These are phyloP conservation scores for Albula goreensis DNA, from an alignment of 2,113 vertebrate species.

Conservation along the genomic window DNA sequence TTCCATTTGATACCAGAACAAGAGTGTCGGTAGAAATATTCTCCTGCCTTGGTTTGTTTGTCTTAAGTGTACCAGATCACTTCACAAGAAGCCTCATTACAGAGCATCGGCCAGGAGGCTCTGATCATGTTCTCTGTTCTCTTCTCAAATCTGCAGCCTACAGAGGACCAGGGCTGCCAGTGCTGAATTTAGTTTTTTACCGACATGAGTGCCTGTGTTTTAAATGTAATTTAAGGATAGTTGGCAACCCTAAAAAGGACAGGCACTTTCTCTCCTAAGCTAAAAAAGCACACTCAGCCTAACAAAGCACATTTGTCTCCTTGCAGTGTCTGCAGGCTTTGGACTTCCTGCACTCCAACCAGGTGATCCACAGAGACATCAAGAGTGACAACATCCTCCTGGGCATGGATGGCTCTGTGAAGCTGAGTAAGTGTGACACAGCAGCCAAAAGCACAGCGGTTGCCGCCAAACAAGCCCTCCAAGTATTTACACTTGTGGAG, in stretches of 20 bases:
- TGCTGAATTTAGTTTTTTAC: too few species aligned
- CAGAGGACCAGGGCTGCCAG: too few species aligned
- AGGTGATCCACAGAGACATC: conserved; percentile 98
- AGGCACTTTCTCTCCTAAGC: neutral
- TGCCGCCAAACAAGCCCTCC: neutral
- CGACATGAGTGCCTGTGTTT: too few species aligned
- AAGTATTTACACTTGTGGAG: neutral
- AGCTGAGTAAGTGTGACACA: conserved; percentile 81
- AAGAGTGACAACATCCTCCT: conserved; percentile 98
- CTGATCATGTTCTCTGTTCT: neutral
- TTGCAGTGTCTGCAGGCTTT: conserved; percentile 93
- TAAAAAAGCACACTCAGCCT: neutral
- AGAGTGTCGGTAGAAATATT: too few species aligned
- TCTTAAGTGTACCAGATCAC: neutral
- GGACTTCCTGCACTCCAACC: conserved; percentile 97
- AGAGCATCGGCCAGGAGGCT: neutral
- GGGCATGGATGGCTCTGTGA: conserved; percentile 98
- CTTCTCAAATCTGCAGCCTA: too few species aligned
- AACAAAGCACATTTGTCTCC: conserved; percentile 20
- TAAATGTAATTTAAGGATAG: too few species aligned
- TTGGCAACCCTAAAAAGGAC: too few species aligned
- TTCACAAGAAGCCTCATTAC: neutral
- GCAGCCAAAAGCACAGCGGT: neutral
- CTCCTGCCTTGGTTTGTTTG: too few species aligned
- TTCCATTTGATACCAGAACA: too few species aligned